These are phyloP conservation scores for Halcyon chelicuti DNA, from an alignment of 2,797 vertebrate species.

Conservation along the genomic window DNA sequence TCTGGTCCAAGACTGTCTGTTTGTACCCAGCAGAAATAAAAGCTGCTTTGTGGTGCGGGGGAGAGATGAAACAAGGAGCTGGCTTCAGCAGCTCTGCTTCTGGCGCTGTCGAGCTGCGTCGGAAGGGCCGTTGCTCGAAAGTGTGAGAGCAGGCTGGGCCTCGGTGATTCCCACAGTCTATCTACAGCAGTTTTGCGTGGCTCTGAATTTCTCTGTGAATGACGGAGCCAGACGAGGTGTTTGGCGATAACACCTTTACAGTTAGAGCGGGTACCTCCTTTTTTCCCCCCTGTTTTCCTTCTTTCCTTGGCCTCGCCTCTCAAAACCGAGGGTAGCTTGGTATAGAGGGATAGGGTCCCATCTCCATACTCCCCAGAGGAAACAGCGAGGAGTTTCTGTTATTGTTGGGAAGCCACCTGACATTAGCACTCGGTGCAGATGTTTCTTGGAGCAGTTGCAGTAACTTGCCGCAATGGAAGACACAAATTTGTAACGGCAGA, in stretches of 20 bases:
- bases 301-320: not conserved
- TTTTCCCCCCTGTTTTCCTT: not conserved
- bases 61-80: not conserved
- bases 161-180: not conserved
- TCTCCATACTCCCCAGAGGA: not conserved
- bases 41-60: not conserved
- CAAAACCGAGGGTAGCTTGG: not conserved
- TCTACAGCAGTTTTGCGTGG: not conserved
- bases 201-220: not conserved
- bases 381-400: not conserved
- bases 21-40: not conserved
- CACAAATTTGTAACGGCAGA: not conserved
- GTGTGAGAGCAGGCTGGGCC: not conserved
- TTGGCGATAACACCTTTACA: not conserved
- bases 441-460: not conserved
- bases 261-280: not conserved
- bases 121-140: fast-evolving
- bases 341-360: too few relatives aligned
- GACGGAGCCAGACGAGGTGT: not conserved
- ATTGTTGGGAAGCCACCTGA: not conserved
- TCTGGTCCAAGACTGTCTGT: not conserved
- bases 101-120: not conserved
- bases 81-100: not conserved
- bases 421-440: not conserved
- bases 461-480: not conserved